Conservation (phyloP, 2,888 invertebrate species). For the Phragmatobia fuliginosa region DNA sequence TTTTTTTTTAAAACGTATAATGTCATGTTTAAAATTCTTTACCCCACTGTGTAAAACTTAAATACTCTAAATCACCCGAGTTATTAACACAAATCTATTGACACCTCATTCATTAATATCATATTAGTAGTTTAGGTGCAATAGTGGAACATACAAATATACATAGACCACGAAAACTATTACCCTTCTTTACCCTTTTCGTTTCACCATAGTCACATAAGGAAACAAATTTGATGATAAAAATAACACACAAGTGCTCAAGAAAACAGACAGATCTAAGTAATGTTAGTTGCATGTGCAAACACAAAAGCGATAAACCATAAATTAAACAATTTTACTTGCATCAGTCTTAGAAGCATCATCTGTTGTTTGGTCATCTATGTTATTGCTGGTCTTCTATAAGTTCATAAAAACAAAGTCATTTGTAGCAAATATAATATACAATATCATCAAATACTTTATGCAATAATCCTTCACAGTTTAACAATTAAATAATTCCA, state of each 20-base stretch:
- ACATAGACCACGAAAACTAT: too few relatives aligned
- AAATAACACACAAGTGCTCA: not conserved
- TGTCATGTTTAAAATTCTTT: too few relatives aligned
- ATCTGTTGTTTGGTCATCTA: constrained; percentile 69
- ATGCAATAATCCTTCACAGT: not conserved
- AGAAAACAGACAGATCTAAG: not conserved
- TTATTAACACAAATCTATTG: too few relatives aligned
- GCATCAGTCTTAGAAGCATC: constrained; percentile 83
- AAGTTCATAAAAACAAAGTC: constrained; percentile 70
- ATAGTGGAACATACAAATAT: too few relatives aligned
- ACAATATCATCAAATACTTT: not conserved
- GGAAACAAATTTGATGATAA: not conserved
- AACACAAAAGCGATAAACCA: constrained; percentile 75
- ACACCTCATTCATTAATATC: too few relatives aligned
- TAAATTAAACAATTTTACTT: constrained; percentile 78
- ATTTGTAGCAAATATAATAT: constrained; percentile 7
- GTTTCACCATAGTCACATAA: too few relatives aligned
- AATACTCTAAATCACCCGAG: too few relatives aligned
- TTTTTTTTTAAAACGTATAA: too few relatives aligned
- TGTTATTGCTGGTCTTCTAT: constrained; percentile 85
- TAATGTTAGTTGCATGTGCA: constrained; percentile 58
- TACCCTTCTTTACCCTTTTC: too few relatives aligned
- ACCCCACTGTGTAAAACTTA: too few relatives aligned
- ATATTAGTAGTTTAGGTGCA: too few relatives aligned
- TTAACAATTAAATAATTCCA: not conserved